These are phyloP conservation scores for Romanomermis culicivorax DNA, from an alignment of 2,888 invertebrate species.

Conservation along the genomic window DNA sequence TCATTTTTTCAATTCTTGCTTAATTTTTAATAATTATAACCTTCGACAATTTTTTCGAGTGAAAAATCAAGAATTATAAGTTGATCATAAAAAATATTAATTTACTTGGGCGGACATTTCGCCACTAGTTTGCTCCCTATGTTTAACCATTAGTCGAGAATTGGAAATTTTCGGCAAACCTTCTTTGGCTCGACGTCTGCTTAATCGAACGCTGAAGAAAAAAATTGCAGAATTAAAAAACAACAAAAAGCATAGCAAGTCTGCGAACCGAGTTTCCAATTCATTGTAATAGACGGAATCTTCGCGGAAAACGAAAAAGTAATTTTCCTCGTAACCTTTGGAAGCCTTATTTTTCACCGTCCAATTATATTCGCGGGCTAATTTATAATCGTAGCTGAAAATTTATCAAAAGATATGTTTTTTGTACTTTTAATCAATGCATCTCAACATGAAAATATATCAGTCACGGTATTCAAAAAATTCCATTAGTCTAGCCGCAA, in stretches of 20 bases:
- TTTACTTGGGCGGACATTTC: constrained; percentile 9
- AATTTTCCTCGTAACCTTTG: constrained; percentile 34
- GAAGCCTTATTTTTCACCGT: constrained; percentile 62
- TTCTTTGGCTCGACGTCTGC: constrained; percentile 27
- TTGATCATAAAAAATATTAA: neutral
- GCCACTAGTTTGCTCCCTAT: constrained; percentile 6
- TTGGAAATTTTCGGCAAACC: constrained; percentile 30
- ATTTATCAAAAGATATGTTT: neutral
- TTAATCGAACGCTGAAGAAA: constrained; percentile 26
- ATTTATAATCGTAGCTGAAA: constrained; percentile 64
- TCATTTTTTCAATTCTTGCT: too few species aligned
- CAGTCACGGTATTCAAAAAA: constrained; percentile 21
- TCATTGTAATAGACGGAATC: constrained; percentile 34
- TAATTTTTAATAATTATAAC: too few species aligned
- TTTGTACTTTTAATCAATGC: too few species aligned
- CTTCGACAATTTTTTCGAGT: too few species aligned
- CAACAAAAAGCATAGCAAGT: neutral
- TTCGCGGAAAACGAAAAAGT: constrained; percentile 32
- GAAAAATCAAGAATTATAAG: too few species aligned
- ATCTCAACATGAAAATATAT: neutral
- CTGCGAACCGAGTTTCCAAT: constrained; percentile 31
- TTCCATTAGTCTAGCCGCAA: constrained; percentile 20
- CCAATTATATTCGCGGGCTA: constrained; percentile 97
- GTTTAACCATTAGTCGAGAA: constrained; percentile 18
- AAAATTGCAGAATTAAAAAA: too few species aligned